Conservation (phyloP, 37 sponge, comb jelly and placozoan genomes). For the Hexactinellida sp. region DNA sequence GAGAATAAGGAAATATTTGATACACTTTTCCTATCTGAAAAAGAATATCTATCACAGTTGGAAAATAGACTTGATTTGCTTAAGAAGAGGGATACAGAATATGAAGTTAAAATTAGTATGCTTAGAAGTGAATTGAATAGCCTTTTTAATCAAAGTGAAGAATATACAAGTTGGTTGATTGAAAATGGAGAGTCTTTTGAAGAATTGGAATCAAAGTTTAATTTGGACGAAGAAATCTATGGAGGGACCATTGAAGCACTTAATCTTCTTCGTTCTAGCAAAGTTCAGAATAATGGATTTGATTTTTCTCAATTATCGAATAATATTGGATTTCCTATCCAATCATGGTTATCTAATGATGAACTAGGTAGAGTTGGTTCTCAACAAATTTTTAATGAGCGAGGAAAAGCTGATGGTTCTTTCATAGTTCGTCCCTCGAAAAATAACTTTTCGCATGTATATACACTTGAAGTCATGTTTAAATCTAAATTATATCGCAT, state of each 20-base stretch:
- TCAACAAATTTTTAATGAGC: background rate
- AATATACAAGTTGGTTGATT: background rate
- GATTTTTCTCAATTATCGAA: no score
- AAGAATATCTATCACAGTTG: background rate
- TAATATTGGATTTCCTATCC: background rate
- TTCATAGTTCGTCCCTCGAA: background rate
- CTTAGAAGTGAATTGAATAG: background rate
- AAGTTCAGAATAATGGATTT: no score
- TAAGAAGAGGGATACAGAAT: background rate
- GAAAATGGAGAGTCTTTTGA: background rate
- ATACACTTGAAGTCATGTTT: background rate
- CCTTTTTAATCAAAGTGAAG: background rate
- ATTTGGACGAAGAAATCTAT: constrained; percentile 4
- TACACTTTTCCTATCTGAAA: background rate
- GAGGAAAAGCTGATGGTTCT: background rate
- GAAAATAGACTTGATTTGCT: background rate
- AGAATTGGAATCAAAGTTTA: background rate
- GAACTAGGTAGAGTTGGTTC: background rate
- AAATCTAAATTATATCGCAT: background rate
- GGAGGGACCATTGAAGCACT: background rate
- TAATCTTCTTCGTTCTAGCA: background rate
- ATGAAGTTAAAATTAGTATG: background rate
- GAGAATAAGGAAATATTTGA: background rate
- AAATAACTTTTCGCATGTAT: background rate
- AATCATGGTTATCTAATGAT: background rate